Evolutionary conservation across 2,888 invertebrate genomes (phyloP), one percentile per base, ranked within the genome.

Genomic region (Heteropelma amictum): DNA sequence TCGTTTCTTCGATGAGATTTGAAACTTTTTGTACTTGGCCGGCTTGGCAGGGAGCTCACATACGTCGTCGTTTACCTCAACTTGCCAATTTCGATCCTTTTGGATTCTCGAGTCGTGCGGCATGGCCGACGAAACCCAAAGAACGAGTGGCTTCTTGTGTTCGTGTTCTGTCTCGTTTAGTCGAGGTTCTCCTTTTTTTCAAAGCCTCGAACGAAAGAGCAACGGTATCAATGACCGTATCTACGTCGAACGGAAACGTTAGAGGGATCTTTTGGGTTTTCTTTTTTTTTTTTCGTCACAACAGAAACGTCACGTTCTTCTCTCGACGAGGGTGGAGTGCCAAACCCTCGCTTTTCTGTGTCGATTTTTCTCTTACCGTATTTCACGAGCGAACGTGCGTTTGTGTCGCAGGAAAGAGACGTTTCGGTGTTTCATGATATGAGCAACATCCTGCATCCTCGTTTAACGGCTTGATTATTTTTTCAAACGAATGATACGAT

Each of bases 281-380:
- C n/a, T n/a, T n/a, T n/a, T n/a, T n/a, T n/a, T 33, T 54, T 40
- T 38, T 56, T 63, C 60, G 72, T 72, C 61, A 68, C 72, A 49
- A 68, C 67, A 68, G 67, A 42, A 72, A 68, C 68, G 67, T 45
- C 68, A 72, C 72, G 72, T 72, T 63, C 68, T 45, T 65, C 45
- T n/a, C 23, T 58, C 68, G 54, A 33, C 54, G 45, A 47, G 40
- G 12, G 47, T 38, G 47, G 40, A 38, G 53, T 35, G 38, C 47
- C 54, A 45, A 67, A 54, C 38, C 47, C 49, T 49, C 67, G 45
- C 67, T 63, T 72, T 63, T 61, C 68, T 49, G 21, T 54, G 14
- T 65, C 17, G 17, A 61, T 72, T 60, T 6, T 21, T 54, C 38
- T 51, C 33, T 56, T 30, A 23, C 26, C n/a, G n/a, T n/a, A n/a